Percentiles rank a stretch among this genome's conserved stretches.
These are phyloP conservation scores for Cyprinella venusta DNA, from an alignment of 2,797 vertebrate genomes.

Conservation along the genomic window DNA sequence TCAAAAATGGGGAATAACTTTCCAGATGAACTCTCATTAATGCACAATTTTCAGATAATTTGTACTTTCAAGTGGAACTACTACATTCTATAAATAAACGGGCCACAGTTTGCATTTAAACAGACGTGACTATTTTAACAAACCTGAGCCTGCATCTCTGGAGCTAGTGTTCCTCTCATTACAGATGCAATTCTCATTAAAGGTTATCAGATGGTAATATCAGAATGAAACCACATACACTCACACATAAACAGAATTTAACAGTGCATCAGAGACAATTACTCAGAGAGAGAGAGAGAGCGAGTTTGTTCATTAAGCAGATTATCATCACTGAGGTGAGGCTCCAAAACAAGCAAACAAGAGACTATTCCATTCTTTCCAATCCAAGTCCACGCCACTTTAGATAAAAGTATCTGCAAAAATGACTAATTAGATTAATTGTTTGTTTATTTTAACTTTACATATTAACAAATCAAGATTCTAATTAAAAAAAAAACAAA, in stretches of 20 bases:
- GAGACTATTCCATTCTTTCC: conserved; percentile 9
- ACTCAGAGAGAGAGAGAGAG: conserved; percentile 22
- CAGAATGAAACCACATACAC: conserved; percentile 33
- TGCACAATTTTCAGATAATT: not conserved
- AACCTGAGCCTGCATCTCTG: conserved; percentile 7
- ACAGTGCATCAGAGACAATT: conserved; percentile 23
- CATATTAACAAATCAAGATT: no score
- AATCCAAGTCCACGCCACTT: not conserved
- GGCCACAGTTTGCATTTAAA: conserved; percentile 50
- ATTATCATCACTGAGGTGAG: conserved; percentile 49
- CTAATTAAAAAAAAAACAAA: no score
- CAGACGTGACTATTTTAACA: conserved; percentile 26
- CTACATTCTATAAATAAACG: not conserved
- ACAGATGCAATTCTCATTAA: conserved; percentile 47
- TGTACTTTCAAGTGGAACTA: not conserved
- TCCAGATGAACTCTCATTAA: not conserved
- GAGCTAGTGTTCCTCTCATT: conserved; percentile 20
- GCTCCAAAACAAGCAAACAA: conserved; percentile 20
- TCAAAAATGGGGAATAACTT: not conserved
- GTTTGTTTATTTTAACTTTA: no score
- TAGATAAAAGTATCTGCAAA: not conserved
- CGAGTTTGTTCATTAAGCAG: conserved; percentile 49
- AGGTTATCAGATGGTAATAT: conserved; percentile 54
- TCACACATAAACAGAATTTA: conserved; percentile 2
- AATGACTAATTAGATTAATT: not conserved